Evolutionary conservation across 2,888 invertebrate genomes (phyloP).

Genomic region (Tanaodytes sp.): DNA sequence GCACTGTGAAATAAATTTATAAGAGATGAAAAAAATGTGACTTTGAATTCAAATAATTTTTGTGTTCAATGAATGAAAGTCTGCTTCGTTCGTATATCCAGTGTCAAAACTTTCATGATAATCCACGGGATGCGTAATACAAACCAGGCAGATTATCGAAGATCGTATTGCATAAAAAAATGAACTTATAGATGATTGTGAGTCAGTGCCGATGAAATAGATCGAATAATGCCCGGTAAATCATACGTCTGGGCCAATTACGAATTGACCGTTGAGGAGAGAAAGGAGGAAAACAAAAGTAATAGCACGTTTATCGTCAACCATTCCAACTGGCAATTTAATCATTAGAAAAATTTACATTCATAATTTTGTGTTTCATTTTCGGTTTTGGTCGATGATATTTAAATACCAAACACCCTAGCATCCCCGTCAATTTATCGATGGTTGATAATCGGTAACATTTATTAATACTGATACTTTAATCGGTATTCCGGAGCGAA

Average conservation of each 20-base stretch:
- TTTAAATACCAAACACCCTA: no score
- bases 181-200: conserved; percentile 23
- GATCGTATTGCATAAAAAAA: conserved; percentile 32
- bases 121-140: conserved; percentile 38
- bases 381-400: neutral
- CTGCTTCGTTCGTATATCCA: no score
- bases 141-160: conserved; percentile 20
- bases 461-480: no score
- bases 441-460: no score
- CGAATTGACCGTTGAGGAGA: conserved; percentile 39
- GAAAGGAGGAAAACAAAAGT: conserved; percentile 49
- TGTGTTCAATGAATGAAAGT: neutral
- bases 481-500: no score
- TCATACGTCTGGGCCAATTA: conserved; percentile 45
- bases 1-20: no score
- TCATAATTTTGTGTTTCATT: neutral
- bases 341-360: conserved; percentile 35
- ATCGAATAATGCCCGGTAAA: conserved; percentile 41
- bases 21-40: no score
- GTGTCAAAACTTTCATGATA: conserved; percentile 45
- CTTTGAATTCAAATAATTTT: neutral
- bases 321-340: conserved; percentile 21
- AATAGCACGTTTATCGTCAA: conserved; percentile 40
- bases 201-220: conserved; percentile 35
- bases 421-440: no score